phyloP scores from a whole-genome alignment of 2,113 vertebrate genomes.

The Lipophrys pholis region DNA sequence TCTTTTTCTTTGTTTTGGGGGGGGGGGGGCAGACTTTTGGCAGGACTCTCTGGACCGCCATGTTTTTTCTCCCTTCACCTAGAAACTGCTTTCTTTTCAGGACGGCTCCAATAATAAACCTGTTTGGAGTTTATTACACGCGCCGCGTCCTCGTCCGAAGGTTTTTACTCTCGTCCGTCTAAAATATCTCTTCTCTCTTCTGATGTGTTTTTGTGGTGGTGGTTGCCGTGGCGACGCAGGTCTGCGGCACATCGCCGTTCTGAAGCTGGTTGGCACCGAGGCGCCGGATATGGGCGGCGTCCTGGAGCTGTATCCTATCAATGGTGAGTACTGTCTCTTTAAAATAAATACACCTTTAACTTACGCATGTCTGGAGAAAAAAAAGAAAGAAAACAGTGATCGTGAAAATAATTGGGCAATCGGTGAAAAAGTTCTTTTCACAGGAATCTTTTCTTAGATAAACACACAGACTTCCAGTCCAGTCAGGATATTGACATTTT shows the following conservation, averaged over 20 bases:
- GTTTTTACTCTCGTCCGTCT: background rate
- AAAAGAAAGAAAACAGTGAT: too few relatives aligned
- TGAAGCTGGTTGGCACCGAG: conserved; percentile 92
- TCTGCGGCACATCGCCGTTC: conserved; percentile 93
- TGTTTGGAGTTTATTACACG: background rate
- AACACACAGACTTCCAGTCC: too few relatives aligned
- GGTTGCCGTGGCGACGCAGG: conserved; percentile 79
- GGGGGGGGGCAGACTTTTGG: conserved; percentile 56
- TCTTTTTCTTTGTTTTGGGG: conserved; percentile 51
- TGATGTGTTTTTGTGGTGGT: conserved; percentile 18
- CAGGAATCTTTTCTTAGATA: too few relatives aligned
- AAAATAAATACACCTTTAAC: too few relatives aligned
- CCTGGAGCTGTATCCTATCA: conserved; percentile 96
- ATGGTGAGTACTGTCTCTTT: conserved; percentile 85
- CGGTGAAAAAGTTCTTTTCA: too few relatives aligned
- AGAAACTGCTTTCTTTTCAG: conserved; percentile 5
- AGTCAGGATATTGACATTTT: too few relatives aligned
- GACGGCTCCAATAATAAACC: conserved; percentile 50
- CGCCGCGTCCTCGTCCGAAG: conserved; percentile 7
- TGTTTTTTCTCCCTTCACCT: conserved; percentile 24
- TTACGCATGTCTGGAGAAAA: too few relatives aligned
- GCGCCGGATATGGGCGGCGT: conserved; percentile 88
- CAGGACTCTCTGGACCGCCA: conserved; percentile 35
- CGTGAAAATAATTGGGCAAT: background rate
- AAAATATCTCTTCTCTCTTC: conserved; percentile 26